Conservation (phyloP, 2,113 vertebrate genomes). For the Dryoscopus gambensis region DNA sequence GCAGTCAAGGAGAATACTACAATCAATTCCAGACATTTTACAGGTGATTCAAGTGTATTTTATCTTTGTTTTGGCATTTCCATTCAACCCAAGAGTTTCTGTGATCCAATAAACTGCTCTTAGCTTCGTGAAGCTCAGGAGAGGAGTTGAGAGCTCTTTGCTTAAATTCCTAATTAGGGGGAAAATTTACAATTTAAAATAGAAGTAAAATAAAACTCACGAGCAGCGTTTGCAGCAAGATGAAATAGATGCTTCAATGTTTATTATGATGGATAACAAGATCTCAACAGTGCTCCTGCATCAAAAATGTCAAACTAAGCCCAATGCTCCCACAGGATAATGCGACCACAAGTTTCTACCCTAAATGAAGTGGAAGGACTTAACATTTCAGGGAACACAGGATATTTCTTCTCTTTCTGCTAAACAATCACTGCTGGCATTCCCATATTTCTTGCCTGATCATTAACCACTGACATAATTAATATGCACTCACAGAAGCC, state of each 20-base stretch:
- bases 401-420: background rate
- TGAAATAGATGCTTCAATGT: background rate
- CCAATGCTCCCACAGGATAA: background rate
- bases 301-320: background rate
- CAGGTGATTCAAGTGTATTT: background rate
- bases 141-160: background rate
- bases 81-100: background rate
- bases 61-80: background rate
- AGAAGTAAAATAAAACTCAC: background rate
- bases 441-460: conserved; percentile 54
- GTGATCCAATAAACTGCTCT: background rate
- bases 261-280: background rate
- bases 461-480: conserved; percentile 70
- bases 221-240: background rate
- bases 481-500: conserved; percentile 68
- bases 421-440: conserved; percentile 33
- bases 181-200: background rate
- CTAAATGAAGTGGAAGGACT: background rate
- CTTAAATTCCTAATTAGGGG: background rate
- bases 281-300: background rate
- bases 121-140: background rate
- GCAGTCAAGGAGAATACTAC: background rate
- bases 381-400: background rate
- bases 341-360: background rate
- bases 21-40: background rate